Evolutionary conservation across 2,113 vertebrate genomes (phyloP), one percentile per base, ranked within the genome.

Genomic region (Desmodus rotundus): DNA sequence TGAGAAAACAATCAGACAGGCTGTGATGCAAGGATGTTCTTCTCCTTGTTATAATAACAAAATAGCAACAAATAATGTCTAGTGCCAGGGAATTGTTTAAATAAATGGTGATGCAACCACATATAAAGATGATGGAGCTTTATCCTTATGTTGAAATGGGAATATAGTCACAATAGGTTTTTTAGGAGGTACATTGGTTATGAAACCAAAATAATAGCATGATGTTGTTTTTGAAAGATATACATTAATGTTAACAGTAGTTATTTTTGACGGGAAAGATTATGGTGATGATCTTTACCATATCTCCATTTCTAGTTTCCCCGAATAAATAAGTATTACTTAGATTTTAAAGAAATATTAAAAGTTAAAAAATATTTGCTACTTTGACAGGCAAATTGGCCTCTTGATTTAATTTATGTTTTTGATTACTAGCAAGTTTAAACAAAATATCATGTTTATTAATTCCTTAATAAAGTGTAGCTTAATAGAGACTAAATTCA

Each of bases 321-420:
- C 41, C 22, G 11, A 45, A 31, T 77, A 85, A 89, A 74, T 7
- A 72, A 74, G 12, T 86, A 63, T 95, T 92, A 76, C 36, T 77
- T 76, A 31, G 63, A 28, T 61, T 78, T 95, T 94, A 90, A 89
- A 78, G 67, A 88, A 81, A 56, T 68, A 65, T 89, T 56, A n/a
- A 56, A 94, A 83, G 76, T 68, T 74, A 82, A 72, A 67, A 89
- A 89, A 72, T 31, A 65, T 82, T 89, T 93, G 36, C 36, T 56
- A 56, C 68, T 96, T 92, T 89, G 36, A 67, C 54, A 78, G 31
- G 33, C 63, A 93, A 82, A 54, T 41, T 72, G 54, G 4, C n/a
- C 17, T 87, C 91, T 95, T 74, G 73, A 87, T 93, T 88, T 97
- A 74, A 92, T 87, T 70, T 94, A 24, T 80, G 74, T 41, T 89